Evolutionary conservation across 2,113 vertebrate species (phyloP).

Genomic region (Bagarius yarrelli): DNA sequence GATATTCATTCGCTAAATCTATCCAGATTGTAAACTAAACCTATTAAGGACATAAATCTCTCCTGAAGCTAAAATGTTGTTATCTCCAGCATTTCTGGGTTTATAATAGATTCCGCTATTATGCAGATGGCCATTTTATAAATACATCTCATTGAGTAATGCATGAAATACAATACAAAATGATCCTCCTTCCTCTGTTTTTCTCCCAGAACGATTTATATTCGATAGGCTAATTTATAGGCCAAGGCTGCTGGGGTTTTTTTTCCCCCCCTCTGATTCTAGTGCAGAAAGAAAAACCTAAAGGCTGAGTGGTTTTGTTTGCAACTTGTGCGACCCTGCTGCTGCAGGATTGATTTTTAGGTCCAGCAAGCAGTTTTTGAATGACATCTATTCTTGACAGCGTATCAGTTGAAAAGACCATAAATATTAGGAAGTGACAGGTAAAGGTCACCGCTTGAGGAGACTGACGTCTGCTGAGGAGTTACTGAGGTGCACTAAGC

Average conservation of each 20-base stretch:
- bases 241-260: not conserved
- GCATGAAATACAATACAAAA: slow-evolving; percentile 37
- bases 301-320: slow-evolving; percentile 40
- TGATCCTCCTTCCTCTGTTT: slow-evolving; percentile 18
- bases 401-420: slow-evolving; percentile 50
- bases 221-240: not conserved
- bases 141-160: slow-evolving; percentile 29
- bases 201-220: slow-evolving; percentile 15
- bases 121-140: slow-evolving; percentile 40
- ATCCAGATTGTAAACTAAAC: slow-evolving; percentile 10
- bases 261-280: not conserved
- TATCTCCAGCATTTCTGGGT: slow-evolving; percentile 3
- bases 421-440: slow-evolving; percentile 49
- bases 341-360: slow-evolving; percentile 34
- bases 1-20: slow-evolving; percentile 5
- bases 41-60: slow-evolving; percentile 15
- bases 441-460: slow-evolving; percentile 49
- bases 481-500: slow-evolving; percentile 23
- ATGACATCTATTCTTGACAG: slow-evolving; percentile 37
- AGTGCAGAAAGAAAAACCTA: slow-evolving; percentile 31
- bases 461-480: not conserved
- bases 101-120: slow-evolving; percentile 30
- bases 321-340: slow-evolving; percentile 13
- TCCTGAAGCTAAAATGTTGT: slow-evolving; percentile 1
- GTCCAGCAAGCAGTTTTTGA: slow-evolving; percentile 22